phyloP scores from a whole-genome alignment of 2,888 invertebrate species.

The Acrocyrtus sp. region DNA sequence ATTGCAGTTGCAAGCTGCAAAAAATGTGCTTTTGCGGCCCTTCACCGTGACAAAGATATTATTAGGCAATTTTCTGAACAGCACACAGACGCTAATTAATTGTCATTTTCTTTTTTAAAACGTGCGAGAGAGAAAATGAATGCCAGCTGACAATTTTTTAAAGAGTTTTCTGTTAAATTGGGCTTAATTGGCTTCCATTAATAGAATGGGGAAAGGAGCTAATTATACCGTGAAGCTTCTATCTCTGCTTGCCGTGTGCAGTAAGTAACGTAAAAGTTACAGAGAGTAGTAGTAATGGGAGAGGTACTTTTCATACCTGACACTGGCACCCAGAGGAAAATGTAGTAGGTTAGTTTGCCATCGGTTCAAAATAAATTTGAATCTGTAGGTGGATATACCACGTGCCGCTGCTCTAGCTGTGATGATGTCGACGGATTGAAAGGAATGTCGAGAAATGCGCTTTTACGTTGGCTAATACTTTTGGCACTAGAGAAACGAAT shows the following conservation, averaged over 20 bases:
- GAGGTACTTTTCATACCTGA: background rate
- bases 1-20: background rate
- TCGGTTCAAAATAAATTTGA: too few relatives aligned
- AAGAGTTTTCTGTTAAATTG: too few relatives aligned
- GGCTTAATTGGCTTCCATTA: conserved; percentile 12
- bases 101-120: conserved; percentile 2
- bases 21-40: conserved; percentile 8
- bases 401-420: too few relatives aligned
- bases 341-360: background rate
- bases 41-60: conserved; percentile 21
- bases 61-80: conserved; percentile 16
- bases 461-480: too few relatives aligned
- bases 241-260: too few relatives aligned
- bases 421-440: too few relatives aligned
- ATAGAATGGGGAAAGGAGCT: too few relatives aligned
- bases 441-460: too few relatives aligned
- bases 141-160: too few relatives aligned
- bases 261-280: too few relatives aligned
- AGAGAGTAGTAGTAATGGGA: conserved; percentile 1
- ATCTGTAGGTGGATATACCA: too few relatives aligned
- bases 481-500: too few relatives aligned
- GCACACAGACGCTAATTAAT: conserved; percentile 21
- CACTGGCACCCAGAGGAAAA: background rate
- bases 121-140: background rate
- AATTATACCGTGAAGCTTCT: background rate